Evolutionary conservation across 1,140 invertebrate genomes (phyloP).

Genomic region (Leptopilina clavipes): DNA sequence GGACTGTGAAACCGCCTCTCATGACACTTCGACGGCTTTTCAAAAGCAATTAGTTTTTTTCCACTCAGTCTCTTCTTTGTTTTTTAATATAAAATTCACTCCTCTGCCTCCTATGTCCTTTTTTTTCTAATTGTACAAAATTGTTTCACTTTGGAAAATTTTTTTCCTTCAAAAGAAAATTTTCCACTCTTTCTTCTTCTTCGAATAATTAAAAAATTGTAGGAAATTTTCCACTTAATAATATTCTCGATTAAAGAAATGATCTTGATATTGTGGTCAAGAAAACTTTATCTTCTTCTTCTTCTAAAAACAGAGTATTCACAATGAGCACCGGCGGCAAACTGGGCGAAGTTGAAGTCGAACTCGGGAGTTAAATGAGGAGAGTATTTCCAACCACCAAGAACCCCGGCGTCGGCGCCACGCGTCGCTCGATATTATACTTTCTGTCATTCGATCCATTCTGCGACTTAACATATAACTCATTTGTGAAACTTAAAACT

Average conservation of each 20-base stretch:
- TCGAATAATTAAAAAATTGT: too few species aligned
- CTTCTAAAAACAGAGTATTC: constrained; percentile 28
- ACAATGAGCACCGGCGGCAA: constrained; percentile 58
- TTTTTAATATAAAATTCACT: neutral
- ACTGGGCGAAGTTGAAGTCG: constrained; percentile 55
- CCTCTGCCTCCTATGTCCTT: neutral
- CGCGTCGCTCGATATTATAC: constrained; percentile 64
- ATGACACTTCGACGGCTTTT: constrained; percentile 74
- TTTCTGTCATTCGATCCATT: constrained; percentile 25
- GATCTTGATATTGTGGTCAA: neutral
- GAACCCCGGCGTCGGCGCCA: constrained; percentile 64
- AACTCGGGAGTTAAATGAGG: constrained; percentile 13
- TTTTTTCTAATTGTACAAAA: neutral
- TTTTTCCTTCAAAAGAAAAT: too few species aligned
- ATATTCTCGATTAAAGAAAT: neutral
- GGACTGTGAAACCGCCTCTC: constrained; percentile 74
- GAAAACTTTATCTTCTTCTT: neutral
- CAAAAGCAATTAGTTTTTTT: constrained; percentile 56
- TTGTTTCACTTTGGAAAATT: neutral
- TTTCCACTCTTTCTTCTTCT: too few species aligned
- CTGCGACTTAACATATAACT: constrained; percentile 21
- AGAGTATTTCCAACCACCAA: constrained; percentile 36
- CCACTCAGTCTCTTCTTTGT: constrained; percentile 37
- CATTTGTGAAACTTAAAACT: constrained; percentile 1
- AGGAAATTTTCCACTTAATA: neutral